These are phyloP conservation scores for human (Homo sapiens) DNA, from an alignment of 2,113 vertebrate species.

Conservation along the genomic window DNA sequence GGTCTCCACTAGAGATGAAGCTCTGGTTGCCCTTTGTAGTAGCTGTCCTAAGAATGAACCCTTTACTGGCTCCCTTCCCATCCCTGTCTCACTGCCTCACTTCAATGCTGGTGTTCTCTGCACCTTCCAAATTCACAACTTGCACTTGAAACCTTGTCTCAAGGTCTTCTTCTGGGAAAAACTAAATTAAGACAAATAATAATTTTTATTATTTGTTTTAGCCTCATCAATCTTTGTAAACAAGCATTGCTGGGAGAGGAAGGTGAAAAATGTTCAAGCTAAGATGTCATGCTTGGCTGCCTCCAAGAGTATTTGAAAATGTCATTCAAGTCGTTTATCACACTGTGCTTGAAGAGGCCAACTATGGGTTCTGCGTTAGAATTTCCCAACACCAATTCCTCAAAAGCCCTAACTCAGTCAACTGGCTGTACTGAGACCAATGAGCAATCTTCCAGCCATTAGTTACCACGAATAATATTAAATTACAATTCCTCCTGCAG, in stretches of 20 bases:
- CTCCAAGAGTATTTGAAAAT: background rate
- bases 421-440: background rate
- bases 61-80: background rate
- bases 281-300: background rate
- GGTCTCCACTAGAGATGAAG: background rate
- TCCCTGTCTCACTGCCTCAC: background rate
- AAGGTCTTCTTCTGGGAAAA: constrained; percentile 28
- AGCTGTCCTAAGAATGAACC: background rate
- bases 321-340: background rate
- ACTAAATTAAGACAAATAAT: background rate
- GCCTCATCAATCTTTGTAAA: constrained; percentile 44
- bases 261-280: background rate
- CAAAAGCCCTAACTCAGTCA: background rate
- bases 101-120: background rate
- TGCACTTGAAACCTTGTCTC: background rate
- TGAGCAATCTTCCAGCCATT: background rate
- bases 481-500: background rate
- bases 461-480: background rate
- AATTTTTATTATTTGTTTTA: constrained; percentile 45
- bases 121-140: background rate
- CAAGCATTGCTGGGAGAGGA: background rate
- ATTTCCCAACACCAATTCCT: background rate
- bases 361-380: too few species aligned
- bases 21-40: background rate
- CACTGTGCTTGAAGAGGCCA: background rate